Conservation (phyloP, 2,797 vertebrate genomes). For the Pseudopleuronectes americanus region DNA sequence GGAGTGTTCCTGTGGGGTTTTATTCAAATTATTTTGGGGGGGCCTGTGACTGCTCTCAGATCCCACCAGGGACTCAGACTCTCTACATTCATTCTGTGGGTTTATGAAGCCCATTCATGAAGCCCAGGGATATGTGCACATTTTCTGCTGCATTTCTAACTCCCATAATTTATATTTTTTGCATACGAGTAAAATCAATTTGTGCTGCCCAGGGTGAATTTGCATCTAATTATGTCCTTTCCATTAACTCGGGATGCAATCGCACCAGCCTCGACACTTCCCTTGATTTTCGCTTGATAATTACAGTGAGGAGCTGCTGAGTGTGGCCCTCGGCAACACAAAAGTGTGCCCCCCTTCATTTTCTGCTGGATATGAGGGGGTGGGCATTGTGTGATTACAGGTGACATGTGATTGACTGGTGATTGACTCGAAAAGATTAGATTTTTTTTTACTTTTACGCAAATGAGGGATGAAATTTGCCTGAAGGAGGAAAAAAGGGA, state of each 20-base stretch:
- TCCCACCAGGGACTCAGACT: not conserved
- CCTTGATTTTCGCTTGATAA: not conserved
- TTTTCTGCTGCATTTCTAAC: not conserved
- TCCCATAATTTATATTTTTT: not conserved
- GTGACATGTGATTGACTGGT: not conserved
- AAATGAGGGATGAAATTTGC: not conserved
- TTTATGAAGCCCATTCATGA: not conserved
- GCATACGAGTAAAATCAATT: not conserved
- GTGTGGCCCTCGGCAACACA: not conserved
- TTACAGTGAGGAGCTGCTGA: not conserved
- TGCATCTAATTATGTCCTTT: slow-evolving; percentile 13
- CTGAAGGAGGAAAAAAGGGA: not conserved
- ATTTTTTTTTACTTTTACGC: not conserved
- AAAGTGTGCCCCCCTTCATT: not conserved
- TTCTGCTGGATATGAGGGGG: not conserved
- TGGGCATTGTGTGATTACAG: not conserved
- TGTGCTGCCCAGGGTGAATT: slow-evolving; percentile 7
- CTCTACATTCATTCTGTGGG: no score
- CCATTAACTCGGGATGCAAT: not conserved
- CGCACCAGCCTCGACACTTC: not conserved
- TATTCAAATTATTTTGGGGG: not conserved
- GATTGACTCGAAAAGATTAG: not conserved
- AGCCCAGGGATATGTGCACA: not conserved
- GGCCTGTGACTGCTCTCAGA: not conserved
- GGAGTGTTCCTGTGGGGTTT: not conserved